Evolutionary conservation across 2,888 invertebrate species (phyloP).

Genomic region (Thereva nobilitata): DNA sequence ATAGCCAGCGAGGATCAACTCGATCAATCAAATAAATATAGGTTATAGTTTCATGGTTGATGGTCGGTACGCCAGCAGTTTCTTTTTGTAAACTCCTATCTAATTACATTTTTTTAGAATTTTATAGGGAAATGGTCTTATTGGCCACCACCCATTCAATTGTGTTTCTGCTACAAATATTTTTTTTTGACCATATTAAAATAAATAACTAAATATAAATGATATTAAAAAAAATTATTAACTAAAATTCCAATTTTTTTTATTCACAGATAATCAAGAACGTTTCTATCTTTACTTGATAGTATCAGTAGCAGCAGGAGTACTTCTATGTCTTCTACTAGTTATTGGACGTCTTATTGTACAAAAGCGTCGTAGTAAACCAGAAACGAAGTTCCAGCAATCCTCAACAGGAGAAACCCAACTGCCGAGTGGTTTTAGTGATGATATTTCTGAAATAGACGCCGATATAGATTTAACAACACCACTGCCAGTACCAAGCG

Average conservation of each 20-base stretch:
- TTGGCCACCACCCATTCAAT: too few relatives aligned
- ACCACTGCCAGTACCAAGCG: constrained; percentile 62
- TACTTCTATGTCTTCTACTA: constrained; percentile 72
- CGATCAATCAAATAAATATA: too few relatives aligned
- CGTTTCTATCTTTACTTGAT: constrained; percentile 82
- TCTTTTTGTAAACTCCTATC: too few relatives aligned
- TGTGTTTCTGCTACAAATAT: too few relatives aligned
- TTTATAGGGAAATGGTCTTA: too few relatives aligned
- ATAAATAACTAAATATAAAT: too few relatives aligned
- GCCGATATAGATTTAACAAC: constrained; percentile 71
- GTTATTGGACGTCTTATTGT: constrained; percentile 73
- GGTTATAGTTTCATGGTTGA: too few relatives aligned
- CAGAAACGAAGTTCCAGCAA: constrained; percentile 64
- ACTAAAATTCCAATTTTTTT: constrained; percentile 12
- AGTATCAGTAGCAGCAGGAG: constrained; percentile 72
- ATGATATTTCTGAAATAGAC: constrained; percentile 84
- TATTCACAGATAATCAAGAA: constrained; percentile 55
- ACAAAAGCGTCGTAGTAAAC: constrained; percentile 62
- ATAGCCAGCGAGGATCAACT: too few relatives aligned
- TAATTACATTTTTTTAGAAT: too few relatives aligned
- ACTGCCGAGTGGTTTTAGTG: constrained; percentile 76
- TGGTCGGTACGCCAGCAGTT: too few relatives aligned
- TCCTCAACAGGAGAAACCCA: constrained; percentile 74
- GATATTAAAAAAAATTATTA: too few relatives aligned
- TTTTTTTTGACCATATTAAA: too few relatives aligned